Percentiles rank a stretch among this genome's conserved stretches.
These are phyloP conservation scores for Eretmochelys imbricata DNA, from an alignment of 2,113 vertebrate species.

Conservation along the genomic window DNA sequence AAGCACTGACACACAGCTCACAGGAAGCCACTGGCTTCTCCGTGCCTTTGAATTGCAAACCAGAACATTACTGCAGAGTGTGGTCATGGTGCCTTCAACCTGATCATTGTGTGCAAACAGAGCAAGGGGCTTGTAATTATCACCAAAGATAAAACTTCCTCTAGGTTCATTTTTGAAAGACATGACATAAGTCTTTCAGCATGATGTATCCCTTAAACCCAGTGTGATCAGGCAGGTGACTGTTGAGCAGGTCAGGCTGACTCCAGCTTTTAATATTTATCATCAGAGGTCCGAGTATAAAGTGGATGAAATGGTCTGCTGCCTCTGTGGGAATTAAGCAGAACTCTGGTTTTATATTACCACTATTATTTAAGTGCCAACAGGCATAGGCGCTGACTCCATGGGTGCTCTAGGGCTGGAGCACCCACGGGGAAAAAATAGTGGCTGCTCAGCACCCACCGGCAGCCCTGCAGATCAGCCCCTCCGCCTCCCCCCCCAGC, in stretches of 20 bases:
- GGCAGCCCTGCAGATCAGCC: too few relatives aligned
- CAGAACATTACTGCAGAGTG: background rate
- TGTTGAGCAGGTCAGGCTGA: background rate
- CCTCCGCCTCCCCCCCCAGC: too few relatives aligned
- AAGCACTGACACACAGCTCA: background rate
- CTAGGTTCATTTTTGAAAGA: background rate
- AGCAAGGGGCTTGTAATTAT: background rate
- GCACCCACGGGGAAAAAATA: too few relatives aligned
- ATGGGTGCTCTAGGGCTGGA: too few relatives aligned
- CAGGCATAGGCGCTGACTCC: background rate
- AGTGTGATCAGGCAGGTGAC: background rate
- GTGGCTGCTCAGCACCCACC: too few relatives aligned
- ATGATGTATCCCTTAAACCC: background rate
- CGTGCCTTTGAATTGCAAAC: slow-evolving; percentile 1
- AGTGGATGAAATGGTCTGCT: background rate
- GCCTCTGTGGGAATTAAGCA: background rate
- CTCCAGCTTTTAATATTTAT: background rate
- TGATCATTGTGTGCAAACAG: background rate
- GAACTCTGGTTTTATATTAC: background rate
- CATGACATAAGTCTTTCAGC: background rate
- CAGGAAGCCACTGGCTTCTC: background rate
- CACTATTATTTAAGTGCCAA: background rate
- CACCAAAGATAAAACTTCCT: background rate
- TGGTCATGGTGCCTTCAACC: background rate
- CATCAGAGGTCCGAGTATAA: background rate